phyloP scores from a whole-genome alignment of 2,888 invertebrate genomes.

The Melieria omissa region DNA sequence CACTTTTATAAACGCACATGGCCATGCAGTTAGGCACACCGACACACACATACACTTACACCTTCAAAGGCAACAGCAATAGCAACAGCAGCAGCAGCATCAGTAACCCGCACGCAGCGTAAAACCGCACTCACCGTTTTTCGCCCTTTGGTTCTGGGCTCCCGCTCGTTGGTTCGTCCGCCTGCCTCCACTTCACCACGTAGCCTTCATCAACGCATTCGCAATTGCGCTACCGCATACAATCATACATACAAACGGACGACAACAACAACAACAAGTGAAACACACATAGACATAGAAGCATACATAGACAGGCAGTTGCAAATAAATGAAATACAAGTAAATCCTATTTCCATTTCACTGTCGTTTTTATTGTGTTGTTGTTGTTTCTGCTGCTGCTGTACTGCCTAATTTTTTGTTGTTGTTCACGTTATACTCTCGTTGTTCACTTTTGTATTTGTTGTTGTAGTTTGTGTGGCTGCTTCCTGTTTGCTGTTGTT shows the following conservation, averaged over 20 bases:
- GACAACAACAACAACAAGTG: no score
- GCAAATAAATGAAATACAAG: constrained; percentile 56
- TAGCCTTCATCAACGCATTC: no score
- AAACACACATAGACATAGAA: neutral
- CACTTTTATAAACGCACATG: constrained; percentile 9
- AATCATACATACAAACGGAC: no score
- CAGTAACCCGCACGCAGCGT: neutral
- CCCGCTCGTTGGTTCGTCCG: neutral
- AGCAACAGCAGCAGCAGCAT: neutral
- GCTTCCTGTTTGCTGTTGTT: no score
- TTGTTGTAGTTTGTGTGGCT: no score
- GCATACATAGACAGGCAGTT: neutral
- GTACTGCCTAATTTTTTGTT: no score
- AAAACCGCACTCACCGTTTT: neutral
- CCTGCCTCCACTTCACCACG: no score
- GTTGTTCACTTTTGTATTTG: no score
- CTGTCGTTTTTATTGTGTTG: neutral
- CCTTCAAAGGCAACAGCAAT: constrained; percentile 23
- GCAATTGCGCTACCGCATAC: no score
- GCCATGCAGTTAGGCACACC: constrained; percentile 25
- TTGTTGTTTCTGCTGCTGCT: no score
- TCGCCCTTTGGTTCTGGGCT: neutral
- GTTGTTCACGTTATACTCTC: no score
- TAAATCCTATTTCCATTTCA: constrained; percentile 58
- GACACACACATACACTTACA: constrained; percentile 11